phyloP scores from a whole-genome alignment of 2,797 vertebrate species.

The Balearica regulorum region DNA sequence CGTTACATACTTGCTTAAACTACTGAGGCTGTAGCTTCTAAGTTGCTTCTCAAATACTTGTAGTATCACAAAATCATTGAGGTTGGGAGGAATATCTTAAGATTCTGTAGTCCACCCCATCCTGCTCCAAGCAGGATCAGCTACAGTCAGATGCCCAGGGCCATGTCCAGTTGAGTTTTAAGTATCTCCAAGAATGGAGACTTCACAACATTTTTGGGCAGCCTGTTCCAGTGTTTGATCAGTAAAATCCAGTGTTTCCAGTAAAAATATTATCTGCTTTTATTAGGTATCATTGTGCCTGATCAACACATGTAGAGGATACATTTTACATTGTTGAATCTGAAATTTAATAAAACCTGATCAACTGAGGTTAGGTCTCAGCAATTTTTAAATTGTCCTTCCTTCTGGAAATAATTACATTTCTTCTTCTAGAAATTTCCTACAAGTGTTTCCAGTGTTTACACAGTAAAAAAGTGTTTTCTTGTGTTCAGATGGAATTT shows the following conservation, averaged over 20 bases:
- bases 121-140: neutral
- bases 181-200: neutral
- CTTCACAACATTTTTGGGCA: neutral
- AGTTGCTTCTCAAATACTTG: neutral
- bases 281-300: neutral
- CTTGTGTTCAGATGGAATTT: neutral
- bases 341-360: slow-evolving; percentile 9
- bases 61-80: neutral
- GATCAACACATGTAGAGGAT: neutral
- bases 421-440: neutral
- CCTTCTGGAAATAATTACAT: neutral
- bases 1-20: neutral
- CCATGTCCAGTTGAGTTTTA: neutral
- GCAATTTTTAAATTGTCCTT: neutral
- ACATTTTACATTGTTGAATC: neutral
- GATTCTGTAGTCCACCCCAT: neutral
- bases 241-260: neutral
- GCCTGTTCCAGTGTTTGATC: neutral
- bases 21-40: neutral
- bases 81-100: neutral
- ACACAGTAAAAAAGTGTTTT: neutral
- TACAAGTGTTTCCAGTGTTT: neutral
- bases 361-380: neutral
- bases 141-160: neutral
- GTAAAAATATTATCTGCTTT: neutral